These are phyloP conservation scores for Geotrypetes seraphini DNA, from an alignment of 2,797 vertebrate species.

Conservation along the genomic window DNA sequence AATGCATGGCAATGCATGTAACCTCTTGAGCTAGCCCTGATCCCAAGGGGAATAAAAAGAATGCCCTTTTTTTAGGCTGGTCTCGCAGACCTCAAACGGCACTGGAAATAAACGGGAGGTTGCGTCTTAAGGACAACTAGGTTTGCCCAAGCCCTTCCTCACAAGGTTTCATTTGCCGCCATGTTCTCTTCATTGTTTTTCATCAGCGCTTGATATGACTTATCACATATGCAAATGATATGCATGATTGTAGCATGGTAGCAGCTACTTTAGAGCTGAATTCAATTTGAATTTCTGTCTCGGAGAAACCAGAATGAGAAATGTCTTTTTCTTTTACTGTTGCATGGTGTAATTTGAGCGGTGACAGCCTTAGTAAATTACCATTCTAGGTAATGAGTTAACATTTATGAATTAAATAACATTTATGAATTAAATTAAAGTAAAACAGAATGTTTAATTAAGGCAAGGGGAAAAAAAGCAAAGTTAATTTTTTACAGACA, in stretches of 20 bases:
- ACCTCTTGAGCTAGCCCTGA: too few species aligned
- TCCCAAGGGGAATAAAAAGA: too few species aligned
- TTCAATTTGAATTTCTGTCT: conserved; percentile 13
- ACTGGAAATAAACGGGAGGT: too few species aligned
- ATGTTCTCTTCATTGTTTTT: too few species aligned
- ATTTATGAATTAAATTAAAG: conserved; percentile 4
- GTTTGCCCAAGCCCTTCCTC: too few species aligned
- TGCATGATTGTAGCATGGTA: conserved; percentile 1
- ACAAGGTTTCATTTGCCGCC: too few species aligned
- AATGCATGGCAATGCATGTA: too few species aligned
- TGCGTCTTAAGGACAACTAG: too few species aligned
- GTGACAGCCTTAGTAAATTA: conserved; percentile 1
- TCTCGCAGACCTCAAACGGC: too few species aligned
- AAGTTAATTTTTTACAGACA: conserved; percentile 2
- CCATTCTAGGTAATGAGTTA: not conserved
- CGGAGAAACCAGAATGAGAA: conserved; percentile 9
- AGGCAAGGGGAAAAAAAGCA: conserved; percentile 1
- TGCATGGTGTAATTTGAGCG: not conserved
- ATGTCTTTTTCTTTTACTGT: not conserved
- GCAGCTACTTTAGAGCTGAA: conserved; percentile 12
- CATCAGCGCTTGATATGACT: too few species aligned
- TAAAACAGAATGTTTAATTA: conserved; percentile 6
- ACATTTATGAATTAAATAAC: conserved; percentile 6
- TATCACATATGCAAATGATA: conserved; percentile 11
- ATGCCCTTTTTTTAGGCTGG: too few species aligned